Percentiles rank a stretch among this genome's conserved stretches.
Evolutionary conservation across 2,797 vertebrate species (phyloP).

Genomic region (Tinamus major): DNA sequence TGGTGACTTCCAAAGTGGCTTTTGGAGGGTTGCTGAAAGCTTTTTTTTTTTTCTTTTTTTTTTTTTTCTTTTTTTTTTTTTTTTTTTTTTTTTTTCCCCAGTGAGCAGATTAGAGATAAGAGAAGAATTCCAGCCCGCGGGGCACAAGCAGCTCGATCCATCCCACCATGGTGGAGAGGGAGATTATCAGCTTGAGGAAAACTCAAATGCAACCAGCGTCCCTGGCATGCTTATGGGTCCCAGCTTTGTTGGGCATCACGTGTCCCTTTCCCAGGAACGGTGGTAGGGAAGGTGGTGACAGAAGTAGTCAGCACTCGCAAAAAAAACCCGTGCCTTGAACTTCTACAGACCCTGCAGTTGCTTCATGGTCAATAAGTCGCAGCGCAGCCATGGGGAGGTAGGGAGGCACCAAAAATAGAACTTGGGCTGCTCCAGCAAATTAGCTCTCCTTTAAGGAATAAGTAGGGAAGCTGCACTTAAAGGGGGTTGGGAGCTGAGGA

Average conservation of each 20-base stretch:
- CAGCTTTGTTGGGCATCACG: constrained; percentile 44
- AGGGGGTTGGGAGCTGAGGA: neutral
- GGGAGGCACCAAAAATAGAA: constrained; percentile 34
- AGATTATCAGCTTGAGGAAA: constrained; percentile 62
- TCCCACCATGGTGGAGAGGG: constrained; percentile 1
- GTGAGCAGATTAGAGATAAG: constrained; percentile 52
- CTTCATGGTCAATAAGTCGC: constrained; percentile 61
- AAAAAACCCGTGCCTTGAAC: constrained; percentile 17
- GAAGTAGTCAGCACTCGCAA: constrained; percentile 30
- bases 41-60: neutral
- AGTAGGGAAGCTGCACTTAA: neutral
- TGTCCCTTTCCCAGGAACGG: constrained; percentile 12
- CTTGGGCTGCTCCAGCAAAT: constrained; percentile 21
- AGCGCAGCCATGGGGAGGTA: constrained; percentile 38
- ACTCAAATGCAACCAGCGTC: constrained; percentile 58
- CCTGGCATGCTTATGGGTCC: constrained; percentile 39
- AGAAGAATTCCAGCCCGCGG: constrained; percentile 44
- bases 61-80: neutral
- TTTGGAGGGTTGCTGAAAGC: constrained; percentile 39
- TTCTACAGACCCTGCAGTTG: constrained; percentile 28
- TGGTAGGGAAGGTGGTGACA: constrained; percentile 25
- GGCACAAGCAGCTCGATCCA: constrained; percentile 26
- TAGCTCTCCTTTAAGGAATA: constrained; percentile 13
- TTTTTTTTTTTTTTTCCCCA: neutral
- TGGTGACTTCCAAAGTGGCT: constrained; percentile 37